Evolutionary conservation across 2,888 invertebrate genomes (phyloP), one percentile per base, ranked within the genome.

Genomic region (Apoda limacodes): DNA sequence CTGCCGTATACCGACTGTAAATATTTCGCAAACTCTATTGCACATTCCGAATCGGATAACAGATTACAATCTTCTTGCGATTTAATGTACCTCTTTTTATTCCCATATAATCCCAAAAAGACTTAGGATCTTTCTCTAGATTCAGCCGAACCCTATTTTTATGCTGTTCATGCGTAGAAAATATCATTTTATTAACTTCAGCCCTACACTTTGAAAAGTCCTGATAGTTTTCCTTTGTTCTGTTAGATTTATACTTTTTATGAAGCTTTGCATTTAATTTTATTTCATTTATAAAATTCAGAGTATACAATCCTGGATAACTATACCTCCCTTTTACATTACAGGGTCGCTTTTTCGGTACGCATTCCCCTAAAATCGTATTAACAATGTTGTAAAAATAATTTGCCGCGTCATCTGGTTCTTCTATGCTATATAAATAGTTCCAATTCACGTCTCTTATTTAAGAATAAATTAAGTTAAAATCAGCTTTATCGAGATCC

Each of bases 261-360:
- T 42, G 44, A 5, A 33, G 29, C n/a, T 9, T 20, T 3, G 28
- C 23, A 22, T 41, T 43, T 12, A 17, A 26, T 25, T 28, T 30
- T 14, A 42, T 40, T 11, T 36, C 29, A 13, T 27, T 17, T 30
- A 43, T 42, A 11, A 45, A 30, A 14, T 42, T 36, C 1, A 21
- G n/a, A 5, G 39, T 43, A 22, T 43, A 45, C 43, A 40, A 45
- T 9, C 34, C 37, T 2, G 45, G 43, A 17, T 43, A 45, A 19
- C 5, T 7, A 15, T 39, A 31, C 28, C 26, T 33, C 10, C 10
- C 9, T 15, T 26, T 22, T 5, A 5, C 9, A 9, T 6, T 11
- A 9, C 34, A 37, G n/a, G 6, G 23, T 11, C 20, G 30, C 31
- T 39, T 45, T 21, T 10, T 28, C 4, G 41, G 42, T 14, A 37